These are phyloP conservation scores for Spea hammondii DNA, from an alignment of 2,797 vertebrate species.

Conservation along the genomic window DNA sequence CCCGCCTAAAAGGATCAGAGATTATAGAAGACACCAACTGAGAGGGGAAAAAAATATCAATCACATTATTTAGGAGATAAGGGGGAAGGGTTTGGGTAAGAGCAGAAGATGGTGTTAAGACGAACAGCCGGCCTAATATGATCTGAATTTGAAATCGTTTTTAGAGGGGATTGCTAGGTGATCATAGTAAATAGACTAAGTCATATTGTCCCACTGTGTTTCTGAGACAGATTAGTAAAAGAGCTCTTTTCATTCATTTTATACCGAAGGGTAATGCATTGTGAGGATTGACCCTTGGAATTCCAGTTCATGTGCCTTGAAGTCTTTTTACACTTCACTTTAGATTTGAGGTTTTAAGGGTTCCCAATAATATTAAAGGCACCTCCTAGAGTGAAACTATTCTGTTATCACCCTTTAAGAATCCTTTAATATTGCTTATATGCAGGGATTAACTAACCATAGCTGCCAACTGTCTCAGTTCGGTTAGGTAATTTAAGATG, in stretches of 20 bases:
- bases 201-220: slow-evolving; percentile 1
- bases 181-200: not conserved
- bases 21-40: not conserved
- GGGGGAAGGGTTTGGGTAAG: not conserved
- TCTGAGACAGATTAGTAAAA: slow-evolving; percentile 1
- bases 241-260: not conserved
- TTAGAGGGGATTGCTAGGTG: slow-evolving; percentile 2
- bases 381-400: too few species aligned
- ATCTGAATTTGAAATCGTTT: not conserved
- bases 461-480: too few species aligned
- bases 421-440: too few species aligned
- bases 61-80: not conserved
- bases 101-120: not conserved
- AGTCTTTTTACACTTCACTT: too few species aligned
- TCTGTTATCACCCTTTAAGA: too few species aligned
- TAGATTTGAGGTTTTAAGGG: too few species aligned
- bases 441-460: too few species aligned
- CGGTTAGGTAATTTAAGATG: too few species aligned
- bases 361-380: too few species aligned
- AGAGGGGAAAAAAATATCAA: slow-evolving; percentile 1
- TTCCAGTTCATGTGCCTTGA: too few species aligned
- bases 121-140: not conserved
- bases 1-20: slow-evolving; percentile 1
- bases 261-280: not conserved
- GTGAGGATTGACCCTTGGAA: too few species aligned